phyloP scores from a whole-genome alignment of 1,140 invertebrate genomes.

The Sitophilus oryzae region DNA sequence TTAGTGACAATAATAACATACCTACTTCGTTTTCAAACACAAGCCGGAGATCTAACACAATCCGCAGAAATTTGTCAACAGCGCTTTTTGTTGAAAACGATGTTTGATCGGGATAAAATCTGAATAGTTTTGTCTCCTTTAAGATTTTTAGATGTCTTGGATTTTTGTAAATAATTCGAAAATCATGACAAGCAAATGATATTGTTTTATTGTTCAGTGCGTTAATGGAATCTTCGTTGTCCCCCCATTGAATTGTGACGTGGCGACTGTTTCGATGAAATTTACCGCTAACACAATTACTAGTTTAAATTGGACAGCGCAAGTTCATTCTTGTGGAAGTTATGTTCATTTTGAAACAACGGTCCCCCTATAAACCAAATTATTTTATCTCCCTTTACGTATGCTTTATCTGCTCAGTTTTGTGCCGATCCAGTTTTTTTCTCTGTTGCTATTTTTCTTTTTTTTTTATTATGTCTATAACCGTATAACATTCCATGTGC shows the following conservation, averaged over 20 bases:
- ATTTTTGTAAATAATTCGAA: no score
- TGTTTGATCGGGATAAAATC: no score
- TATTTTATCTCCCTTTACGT: slow-evolving; percentile 30
- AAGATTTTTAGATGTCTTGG: no score
- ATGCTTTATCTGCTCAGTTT: not conserved
- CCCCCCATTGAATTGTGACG: slow-evolving; percentile 16
- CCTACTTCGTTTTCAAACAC: no score
- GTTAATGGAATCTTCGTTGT: slow-evolving; percentile 5
- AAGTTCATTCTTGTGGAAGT: slow-evolving; percentile 36
- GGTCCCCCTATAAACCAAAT: slow-evolving; percentile 32
- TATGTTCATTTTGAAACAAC: slow-evolving; percentile 39
- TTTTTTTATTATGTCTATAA: not conserved
- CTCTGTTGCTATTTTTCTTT: not conserved
- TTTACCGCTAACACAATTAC: slow-evolving; percentile 41
- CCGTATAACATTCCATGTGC: not conserved
- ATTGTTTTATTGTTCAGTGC: not conserved
- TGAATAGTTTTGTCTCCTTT: no score
- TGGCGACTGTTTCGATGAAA: slow-evolving; percentile 35
- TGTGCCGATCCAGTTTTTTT: not conserved
- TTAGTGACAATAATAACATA: no score
- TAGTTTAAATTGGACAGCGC: slow-evolving; percentile 39
- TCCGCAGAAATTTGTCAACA: no score
- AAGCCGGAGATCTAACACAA: no score
- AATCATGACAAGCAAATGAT: no score
- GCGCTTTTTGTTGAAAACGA: no score